Base-by-base conservation (phyloP, 2,113 vertebrate species). In the Piliocolobus tephrosceles region DNA sequence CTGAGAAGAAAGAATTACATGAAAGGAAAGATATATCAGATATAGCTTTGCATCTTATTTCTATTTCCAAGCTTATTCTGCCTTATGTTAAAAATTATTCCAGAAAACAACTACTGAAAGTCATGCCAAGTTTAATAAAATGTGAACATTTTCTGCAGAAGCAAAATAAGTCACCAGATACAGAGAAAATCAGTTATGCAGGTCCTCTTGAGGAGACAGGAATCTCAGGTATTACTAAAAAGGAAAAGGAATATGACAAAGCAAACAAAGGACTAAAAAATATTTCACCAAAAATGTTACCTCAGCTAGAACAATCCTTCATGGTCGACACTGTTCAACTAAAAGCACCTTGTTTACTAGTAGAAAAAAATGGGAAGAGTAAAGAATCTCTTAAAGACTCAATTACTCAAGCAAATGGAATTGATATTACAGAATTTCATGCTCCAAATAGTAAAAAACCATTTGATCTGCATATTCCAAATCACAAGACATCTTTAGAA, bases 81-180 rank as follows among this genome's bases (percentile, higher is more conserved):
- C 70, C 52, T 40, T 72, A 75, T 64, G 52, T 57, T 55, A 95
- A 96, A 72, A 97, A 94, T n/a, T 79, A 76, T 92, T 90, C 35
- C 22, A 70, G 47, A 68, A 92, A 61, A 96, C 90, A 82, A 75
- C 58, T 75, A 84, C 32, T 10, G 18, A 75, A 68, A 80, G 57
- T 75, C 64, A 78, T 61, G 45, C 61, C 11, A 70, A 43, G 30
- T 52, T 55, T 97, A 80, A 73, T 43, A 43, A 72, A 85, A 88
- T 57, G 38, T 84, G 70, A 35, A 68, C 7, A 80, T 96, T 84
- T 70, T 92, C 70, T 94, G 40, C 47, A n/a, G 14, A 92, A 87
- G n/a, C 84, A 73, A 86, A 72, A 52, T 50, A 75, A 87, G 8
- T 90, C 75, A 82, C 18, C 6, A 61, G 64, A 58, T 61, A n/a